A percentile compares a stretch with the other conserved stretches of the same genome.
Evolutionary conservation across 2,888 invertebrate genomes (phyloP).

Genomic region (Sphaeridia pumilis): DNA sequence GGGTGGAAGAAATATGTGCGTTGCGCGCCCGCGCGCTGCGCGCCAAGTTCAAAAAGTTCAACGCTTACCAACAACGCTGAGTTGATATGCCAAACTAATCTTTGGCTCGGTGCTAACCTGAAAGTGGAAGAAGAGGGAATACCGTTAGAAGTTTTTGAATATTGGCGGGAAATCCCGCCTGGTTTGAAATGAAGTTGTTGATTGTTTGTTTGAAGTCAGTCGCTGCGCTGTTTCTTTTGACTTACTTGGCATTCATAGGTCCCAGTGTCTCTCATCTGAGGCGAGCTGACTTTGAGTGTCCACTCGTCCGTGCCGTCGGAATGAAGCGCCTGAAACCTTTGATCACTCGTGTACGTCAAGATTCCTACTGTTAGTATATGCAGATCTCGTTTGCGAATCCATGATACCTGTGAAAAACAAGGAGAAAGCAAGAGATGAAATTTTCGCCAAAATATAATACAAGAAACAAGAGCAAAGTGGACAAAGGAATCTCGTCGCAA

Average conservation of each 20-base stretch:
- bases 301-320: conserved; percentile 60
- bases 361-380: conserved; percentile 63
- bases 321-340: conserved; percentile 58
- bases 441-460: too few species aligned
- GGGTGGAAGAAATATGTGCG: background rate
- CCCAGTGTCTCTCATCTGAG: conserved; percentile 56
- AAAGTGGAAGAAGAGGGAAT: too few species aligned
- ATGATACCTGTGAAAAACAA: conserved; percentile 10
- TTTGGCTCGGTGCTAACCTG: conserved; percentile 55
- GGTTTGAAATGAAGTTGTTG: too few species aligned
- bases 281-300: conserved; percentile 57
- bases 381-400: conserved; percentile 45
- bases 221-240: background rate
- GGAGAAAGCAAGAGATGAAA: too few species aligned
- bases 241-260: conserved; percentile 66
- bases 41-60: background rate
- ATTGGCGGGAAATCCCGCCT: too few species aligned
- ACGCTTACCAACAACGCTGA: conserved; percentile 63
- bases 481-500: too few species aligned
- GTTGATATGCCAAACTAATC: conserved; percentile 59
- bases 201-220: background rate
- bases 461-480: too few species aligned
- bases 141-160: background rate
- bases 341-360: conserved; percentile 61
- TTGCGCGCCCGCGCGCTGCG: background rate